phyloP scores from a whole-genome alignment of 2,797 vertebrate species.

The Semotilus atromaculatus region DNA sequence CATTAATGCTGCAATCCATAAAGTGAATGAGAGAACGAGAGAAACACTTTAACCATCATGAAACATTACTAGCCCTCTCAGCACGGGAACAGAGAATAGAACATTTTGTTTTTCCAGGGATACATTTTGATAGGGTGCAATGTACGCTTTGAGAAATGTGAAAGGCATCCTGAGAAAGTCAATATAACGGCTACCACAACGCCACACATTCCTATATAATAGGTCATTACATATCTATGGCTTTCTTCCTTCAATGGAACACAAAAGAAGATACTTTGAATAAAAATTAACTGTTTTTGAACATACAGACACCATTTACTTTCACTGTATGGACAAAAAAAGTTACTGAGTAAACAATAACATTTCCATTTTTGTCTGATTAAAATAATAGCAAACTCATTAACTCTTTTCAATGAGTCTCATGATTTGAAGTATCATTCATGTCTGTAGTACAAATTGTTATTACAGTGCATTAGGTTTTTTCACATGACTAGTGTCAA shows the following conservation, averaged over 20 bases:
- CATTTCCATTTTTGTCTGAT: neutral
- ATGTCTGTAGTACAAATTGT: neutral
- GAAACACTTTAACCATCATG: constrained; percentile 5
- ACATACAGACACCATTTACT: neutral
- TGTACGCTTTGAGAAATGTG: constrained; percentile 45
- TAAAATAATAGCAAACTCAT: neutral
- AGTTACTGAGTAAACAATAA: neutral
- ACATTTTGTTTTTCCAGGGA: constrained; percentile 73
- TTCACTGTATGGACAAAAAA: neutral
- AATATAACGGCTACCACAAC: neutral
- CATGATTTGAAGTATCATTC: neutral
- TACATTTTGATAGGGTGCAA: constrained; percentile 64
- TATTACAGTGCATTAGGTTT: neutral
- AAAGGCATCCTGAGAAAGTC: constrained; percentile 5
- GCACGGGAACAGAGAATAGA: constrained; percentile 66
- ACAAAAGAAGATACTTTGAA: no score
- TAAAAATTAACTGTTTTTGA: no score
- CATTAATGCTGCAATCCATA: neutral
- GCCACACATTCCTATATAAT: neutral
- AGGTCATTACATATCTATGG: neutral
- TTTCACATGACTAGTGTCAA: constrained; percentile 3
- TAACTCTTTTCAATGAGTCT: neutral
- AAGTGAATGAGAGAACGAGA: neutral
- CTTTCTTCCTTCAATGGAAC: no score
- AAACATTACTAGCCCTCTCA: constrained; percentile 33